Conservation (phyloP, 2,113 vertebrate species). For the Corythaixoides concolor region DNA sequence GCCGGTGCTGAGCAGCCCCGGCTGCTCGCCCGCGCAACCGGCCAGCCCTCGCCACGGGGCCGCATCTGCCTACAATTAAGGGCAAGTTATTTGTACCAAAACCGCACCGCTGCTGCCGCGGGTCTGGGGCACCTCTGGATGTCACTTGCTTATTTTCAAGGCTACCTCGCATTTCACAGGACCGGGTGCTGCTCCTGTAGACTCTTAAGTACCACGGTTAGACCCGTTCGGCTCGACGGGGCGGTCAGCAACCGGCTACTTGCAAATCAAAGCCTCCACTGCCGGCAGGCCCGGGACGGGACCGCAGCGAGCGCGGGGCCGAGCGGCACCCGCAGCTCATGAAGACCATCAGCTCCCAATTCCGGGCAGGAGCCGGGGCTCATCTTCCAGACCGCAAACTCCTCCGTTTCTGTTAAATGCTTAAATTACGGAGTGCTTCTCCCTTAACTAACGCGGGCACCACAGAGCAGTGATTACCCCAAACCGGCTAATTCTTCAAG, state of each 20-base stretch:
- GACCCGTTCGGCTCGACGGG: constrained; percentile 66
- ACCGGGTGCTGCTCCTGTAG: constrained; percentile 26
- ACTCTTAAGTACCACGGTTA: constrained; percentile 54
- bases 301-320: accelerated
- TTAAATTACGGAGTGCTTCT: background rate
- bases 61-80: background rate
- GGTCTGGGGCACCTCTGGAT: background rate
- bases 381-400: background rate
- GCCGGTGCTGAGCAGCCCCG: background rate
- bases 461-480: background rate
- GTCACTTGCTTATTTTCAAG: background rate
- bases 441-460: background rate
- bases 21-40: background rate
- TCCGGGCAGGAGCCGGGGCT: background rate
- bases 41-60: background rate
- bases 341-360: background rate
- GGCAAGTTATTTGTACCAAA: background rate
- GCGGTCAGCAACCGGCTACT: constrained; percentile 70
- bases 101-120: background rate
- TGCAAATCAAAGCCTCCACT: constrained; percentile 65
- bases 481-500: constrained; percentile 28
- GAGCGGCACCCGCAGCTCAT: accelerated
- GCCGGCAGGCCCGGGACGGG: background rate
- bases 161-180: background rate
- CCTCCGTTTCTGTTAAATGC: background rate